Evolutionary conservation across 2,113 vertebrate genomes (phyloP).

Genomic region (Trachemys scripta): DNA sequence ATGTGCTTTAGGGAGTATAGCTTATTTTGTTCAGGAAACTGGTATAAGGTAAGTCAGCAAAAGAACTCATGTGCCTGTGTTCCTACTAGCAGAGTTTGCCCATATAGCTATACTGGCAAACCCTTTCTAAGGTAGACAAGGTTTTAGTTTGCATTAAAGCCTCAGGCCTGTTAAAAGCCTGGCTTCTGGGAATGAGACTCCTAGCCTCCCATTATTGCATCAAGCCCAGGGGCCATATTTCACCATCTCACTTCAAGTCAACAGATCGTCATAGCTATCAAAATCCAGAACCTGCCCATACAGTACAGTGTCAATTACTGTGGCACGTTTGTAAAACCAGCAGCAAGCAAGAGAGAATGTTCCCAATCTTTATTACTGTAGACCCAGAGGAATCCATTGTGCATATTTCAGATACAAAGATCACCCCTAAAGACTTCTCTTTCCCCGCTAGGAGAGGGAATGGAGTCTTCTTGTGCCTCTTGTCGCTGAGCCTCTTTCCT

Average conservation of each 20-base stretch:
- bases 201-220: fast-evolving
- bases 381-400: neutral
- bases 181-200: neutral
- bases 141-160: neutral
- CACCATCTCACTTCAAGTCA: neutral
- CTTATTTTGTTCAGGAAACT: neutral
- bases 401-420: neutral
- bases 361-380: neutral
- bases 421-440: conserved; percentile 1
- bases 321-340: neutral
- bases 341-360: neutral
- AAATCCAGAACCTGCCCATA: neutral
- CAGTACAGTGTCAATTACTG: fast-evolving
- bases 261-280: neutral
- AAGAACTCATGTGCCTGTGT: neutral
- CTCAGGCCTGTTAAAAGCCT: neutral
- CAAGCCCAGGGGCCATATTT: neutral
- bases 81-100: fast-evolving
- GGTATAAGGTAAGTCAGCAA: fast-evolving
- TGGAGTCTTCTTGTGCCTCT: neutral
- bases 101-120: neutral
- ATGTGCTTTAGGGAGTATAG: fast-evolving
- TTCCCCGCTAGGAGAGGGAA: neutral
- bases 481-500: neutral
- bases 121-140: neutral